Base-by-base conservation (phyloP, 2,888 invertebrate species). In the Osmoderma eremita region DNA sequence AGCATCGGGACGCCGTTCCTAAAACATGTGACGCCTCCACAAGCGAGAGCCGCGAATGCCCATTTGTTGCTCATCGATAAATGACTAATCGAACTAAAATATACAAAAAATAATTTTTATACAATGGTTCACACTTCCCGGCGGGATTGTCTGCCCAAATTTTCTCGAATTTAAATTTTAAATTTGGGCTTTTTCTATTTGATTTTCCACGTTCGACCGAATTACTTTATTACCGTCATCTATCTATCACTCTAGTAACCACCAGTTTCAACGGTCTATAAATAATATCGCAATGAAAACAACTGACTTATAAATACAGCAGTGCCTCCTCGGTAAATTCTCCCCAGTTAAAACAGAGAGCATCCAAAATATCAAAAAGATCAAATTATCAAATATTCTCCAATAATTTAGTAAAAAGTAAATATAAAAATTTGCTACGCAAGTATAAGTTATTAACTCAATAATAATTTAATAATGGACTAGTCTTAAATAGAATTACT, bases 31-130 rank as follows among this genome's bases (percentile, higher is more conserved):
- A 76, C 78, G 76, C 76, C 77, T 76, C 78, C 77, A 75, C 75
- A 67, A 63, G 67, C 70, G 68, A 69, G 71, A 2, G 38, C 0
- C 15, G 73, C 71, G 67, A 38, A 74, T 74, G 72, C 72, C 74
- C 72, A 76, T 76, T 75, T 73, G 71, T 75, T 74, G 74, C 71
- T 75, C 74, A 75, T 74, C 73, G 72, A 75, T 75, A 74, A 56
- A 75, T 79, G 79, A 79, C 74, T 79, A 79, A 79, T 76, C 74
- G 65, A 73, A 73, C 72, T 67, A 73, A 74, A 75, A 74, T 73
- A 74, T 67, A 67, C 68, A 63, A 70, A 71, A 74, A 73, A 70
- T 71, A 66, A 69, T 72, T 72, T 73, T 71, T 71, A 50, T 67
- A 68, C 67, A 68, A 71, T 71, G 69, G 64, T 56, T 4, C 10